Base-by-base conservation (phyloP, 2,888 invertebrate species). In the Agriopis marginaria region DNA sequence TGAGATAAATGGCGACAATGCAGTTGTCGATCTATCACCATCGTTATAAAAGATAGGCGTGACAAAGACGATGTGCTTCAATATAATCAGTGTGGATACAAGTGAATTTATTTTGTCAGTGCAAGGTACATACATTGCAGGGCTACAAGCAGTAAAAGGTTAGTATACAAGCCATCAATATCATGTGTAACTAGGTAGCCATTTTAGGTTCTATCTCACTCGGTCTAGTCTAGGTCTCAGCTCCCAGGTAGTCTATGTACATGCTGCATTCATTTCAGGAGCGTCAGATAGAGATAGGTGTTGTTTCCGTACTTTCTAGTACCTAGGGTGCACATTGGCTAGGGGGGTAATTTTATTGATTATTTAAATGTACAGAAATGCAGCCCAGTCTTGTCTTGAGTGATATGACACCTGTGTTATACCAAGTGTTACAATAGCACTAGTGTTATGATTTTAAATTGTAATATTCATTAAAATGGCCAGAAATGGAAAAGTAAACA, bases 31-130 rank as follows among this genome's bases (percentile, higher is more conserved):
- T 81, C 71, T 72, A 58, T 65, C 82, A 82, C 79, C 82, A 84
- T 71, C 78, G 83, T 81, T 87, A 82, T 76, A 84, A 85, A 84
- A 88, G 83, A 83, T 85, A 85, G 82, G 79, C 73, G 75, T 81
- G 76, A 68, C 73, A 77, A 78, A 76, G 77, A 87, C 80, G 76
- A 86, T 90, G 89, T 79, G 71, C 82, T 77, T 75, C 77, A 80
- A 66, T 74, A 81, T 73, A 80, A 75, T 80, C 77, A 72, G 79
- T 76, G 77, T 75, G 63, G 49, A 68, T n/a, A 56, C 54, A 47
- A 65, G 69, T 72, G 74, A 39, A 56, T 61, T 32, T 9, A 53
- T 47, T 53, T 63, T 56, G 47, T 62, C 56, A 14, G 10, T 17
- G n/a, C 45, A 32, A 54, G 44, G 14, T 53, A 55, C n/a, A 42